A percentile compares a stretch with the other conserved stretches of the same genome.
Conservation (phyloP, 1,140 invertebrate genomes). For the Drosophila jambulina region DNA sequence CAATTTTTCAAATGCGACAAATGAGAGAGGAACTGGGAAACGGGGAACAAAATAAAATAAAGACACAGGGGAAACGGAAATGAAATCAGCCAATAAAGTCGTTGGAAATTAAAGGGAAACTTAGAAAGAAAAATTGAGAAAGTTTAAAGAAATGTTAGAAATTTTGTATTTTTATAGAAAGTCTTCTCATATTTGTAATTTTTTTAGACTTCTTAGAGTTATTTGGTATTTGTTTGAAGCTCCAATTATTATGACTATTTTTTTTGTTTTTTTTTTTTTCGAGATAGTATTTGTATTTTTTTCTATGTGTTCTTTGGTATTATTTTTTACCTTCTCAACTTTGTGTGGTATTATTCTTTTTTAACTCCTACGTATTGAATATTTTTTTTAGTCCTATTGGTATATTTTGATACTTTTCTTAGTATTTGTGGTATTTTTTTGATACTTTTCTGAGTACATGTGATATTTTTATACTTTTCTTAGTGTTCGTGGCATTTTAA, state of each 20-base stretch:
- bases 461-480: too few species aligned
- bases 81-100: conserved; percentile 25
- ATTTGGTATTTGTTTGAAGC: background rate
- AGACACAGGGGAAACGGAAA: conserved; percentile 14
- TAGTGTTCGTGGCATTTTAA: too few species aligned
- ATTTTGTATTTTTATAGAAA: too few species aligned
- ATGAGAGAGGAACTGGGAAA: conserved; percentile 14
- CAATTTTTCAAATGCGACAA: conserved; percentile 68
- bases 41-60: conserved; percentile 20
- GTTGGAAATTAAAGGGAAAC: background rate
- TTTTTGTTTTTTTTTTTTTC: background rate
- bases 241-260: background rate
- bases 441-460: too few species aligned
- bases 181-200: background rate
- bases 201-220: background rate
- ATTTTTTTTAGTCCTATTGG: too few species aligned
- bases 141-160: too few species aligned
- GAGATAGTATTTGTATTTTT: background rate
- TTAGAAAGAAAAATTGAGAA: background rate
- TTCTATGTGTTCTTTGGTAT: background rate
- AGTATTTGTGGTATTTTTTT: too few species aligned
- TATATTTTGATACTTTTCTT: too few species aligned
- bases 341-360: too few species aligned
- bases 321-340: background rate
- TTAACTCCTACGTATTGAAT: too few species aligned